Evolutionary conservation across 2,113 vertebrate genomes (phyloP), one percentile per base, ranked within the genome.

Genomic region (Brachypodius melanocephalos): DNA sequence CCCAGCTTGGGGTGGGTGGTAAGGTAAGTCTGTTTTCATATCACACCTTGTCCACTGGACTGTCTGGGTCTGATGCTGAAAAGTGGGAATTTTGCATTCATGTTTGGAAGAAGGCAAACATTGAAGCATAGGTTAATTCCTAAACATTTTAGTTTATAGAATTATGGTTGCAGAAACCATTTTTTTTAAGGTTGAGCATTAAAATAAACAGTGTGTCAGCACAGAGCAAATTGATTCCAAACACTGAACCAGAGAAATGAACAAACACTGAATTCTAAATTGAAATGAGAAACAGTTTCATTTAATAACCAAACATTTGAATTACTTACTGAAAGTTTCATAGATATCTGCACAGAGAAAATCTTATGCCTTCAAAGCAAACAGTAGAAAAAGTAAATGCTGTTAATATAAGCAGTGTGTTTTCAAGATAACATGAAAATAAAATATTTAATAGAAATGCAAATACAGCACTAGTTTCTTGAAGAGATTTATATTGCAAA

Each of bases 381-480:
- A 62, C 82, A 89, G 76, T 48, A 58, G n/a, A 82, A 94, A 74
- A 90, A 82, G 55, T 80, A 95, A 80, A 38, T 46, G 58, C 29
- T 82, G 78, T 19, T 73, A 83, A 80, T 95, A 88, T 80, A 88
- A 85, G 31, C 65, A 71, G 57, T 86, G 71, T 88, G 29, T 93
- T 96, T 96, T 95, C 88, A 94, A 96, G 95, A 96, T 84, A 96
- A 93, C 29, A 8, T 80, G 54, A 46, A 93, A 96, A 96, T 87
- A 94, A 77, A 95, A 95, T 93, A 96, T 93, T 95, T 96, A 97
- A 95, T 92, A 67, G 75, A 91, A 97, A 93, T 96, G 62, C 49
- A 95, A 97, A 93, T 88, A 88, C 68, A 79, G 55, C 49, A 29
- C 72, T 79, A 73, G 49, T 90, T 97, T 93, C 93, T 95, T 82